Evolutionary conservation across 2,797 vertebrate species (phyloP), one percentile per base, ranked within the genome.

Genomic region (Aldrovandia affinis): DNA sequence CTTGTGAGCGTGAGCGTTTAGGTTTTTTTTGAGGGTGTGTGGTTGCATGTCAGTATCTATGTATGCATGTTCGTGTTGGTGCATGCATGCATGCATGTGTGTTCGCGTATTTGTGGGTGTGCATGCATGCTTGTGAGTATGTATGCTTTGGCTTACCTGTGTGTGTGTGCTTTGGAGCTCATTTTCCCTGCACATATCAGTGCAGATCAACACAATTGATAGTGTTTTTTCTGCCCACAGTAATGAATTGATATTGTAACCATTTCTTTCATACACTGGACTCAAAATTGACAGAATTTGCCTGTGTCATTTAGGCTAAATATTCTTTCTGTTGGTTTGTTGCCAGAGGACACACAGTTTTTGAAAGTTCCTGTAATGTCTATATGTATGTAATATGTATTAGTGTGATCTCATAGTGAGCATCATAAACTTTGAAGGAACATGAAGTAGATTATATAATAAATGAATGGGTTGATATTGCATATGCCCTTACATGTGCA

Each of bases 1-100:
- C 54, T n/a, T 75, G 36, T 39, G 61, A 6, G 52, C 75, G 85
- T 63, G 14, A 63, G 81, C 80, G 36, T 83, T 81, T 44, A 33
- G 70, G 30, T 44, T 28, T 33, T 42, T 44, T 36, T 42, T 25
- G 59, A 68, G n/a, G 9, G 50, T 33, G 55, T 84, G 78, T 50
- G 47, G 3, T 4, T 25, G 25, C 25, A 59, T 59, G 18, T n/a
- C n/a, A n/a, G n/a, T n/a, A n/a, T n/a, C n/a, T n/a, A n/a, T 10
- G 5, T 59, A 18, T 7, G n/a, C 3, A 14, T 33, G 28, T 68
- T 14, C 30, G 14, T 3, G 28, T 33, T 30, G 12, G 14, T 68
- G 63, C 14, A 9, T 30, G 42, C 82, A 44, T 68, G 57, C 36
- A 4, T 73, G 52, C 47, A 47, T 52, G 36, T 82, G 33, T 79